Percentiles rank a stretch among this genome's conserved stretches.
These are phyloP conservation scores for Philaenus spumarius DNA, from an alignment of 1,140 invertebrate genomes.

Conservation along the genomic window DNA sequence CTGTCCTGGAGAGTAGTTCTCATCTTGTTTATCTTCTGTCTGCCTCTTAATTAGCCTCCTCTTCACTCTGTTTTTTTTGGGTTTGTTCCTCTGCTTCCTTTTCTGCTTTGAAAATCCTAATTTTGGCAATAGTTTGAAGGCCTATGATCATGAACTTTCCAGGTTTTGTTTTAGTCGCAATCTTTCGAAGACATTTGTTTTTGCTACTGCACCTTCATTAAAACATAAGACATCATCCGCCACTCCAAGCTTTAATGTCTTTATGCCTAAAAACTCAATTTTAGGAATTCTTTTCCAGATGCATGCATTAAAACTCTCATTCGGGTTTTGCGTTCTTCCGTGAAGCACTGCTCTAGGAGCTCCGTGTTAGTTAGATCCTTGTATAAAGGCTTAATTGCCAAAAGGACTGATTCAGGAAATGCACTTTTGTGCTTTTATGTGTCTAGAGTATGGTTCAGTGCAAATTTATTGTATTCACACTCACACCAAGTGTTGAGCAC, in stretches of 20 bases:
- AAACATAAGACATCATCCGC: slow-evolving; percentile 3
- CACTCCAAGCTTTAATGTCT: slow-evolving; percentile 5
- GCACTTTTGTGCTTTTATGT: background rate
- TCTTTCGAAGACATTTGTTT: background rate
- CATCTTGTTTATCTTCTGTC: too few species aligned
- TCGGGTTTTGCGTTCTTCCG: slow-evolving; percentile 27
- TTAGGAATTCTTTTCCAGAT: slow-evolving; percentile 28
- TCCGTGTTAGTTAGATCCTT: slow-evolving; percentile 17
- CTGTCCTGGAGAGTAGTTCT: too few species aligned
- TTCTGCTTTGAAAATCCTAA: background rate
- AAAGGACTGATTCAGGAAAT: slow-evolving; percentile 8
- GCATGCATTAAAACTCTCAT: slow-evolving; percentile 28
- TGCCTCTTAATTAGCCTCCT: too few species aligned
- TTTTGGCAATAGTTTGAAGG: background rate
- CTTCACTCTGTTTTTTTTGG: too few species aligned
- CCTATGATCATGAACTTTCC: background rate
- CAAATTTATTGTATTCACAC: slow-evolving; percentile 32
- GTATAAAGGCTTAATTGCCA: slow-evolving; percentile 17
- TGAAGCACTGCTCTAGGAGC: slow-evolving; percentile 16
- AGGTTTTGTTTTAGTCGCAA: background rate
- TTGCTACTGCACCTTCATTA: slow-evolving; percentile 3
- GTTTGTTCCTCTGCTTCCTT: background rate
- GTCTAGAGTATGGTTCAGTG: slow-evolving; percentile 11
- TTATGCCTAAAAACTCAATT: slow-evolving; percentile 14
- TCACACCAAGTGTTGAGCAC: background rate